phyloP scores from a whole-genome alignment of 2,888 invertebrate species.

The Oxystoma pomonae region DNA sequence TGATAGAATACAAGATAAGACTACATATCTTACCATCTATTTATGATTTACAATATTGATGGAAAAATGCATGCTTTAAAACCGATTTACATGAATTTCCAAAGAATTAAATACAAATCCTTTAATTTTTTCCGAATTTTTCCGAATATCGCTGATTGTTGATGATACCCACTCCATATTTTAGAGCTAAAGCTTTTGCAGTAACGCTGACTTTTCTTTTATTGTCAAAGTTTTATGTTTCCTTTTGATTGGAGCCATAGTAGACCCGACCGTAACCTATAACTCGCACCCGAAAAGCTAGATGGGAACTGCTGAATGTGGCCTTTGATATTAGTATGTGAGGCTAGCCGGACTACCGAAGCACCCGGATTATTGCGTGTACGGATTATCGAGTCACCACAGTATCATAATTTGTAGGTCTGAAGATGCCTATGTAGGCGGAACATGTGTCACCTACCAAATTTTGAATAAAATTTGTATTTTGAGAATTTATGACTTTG shows the following conservation, averaged over 20 bases:
- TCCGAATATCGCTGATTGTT: slow-evolving; percentile 11
- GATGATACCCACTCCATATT: slow-evolving; percentile 11
- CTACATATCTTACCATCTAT: no score
- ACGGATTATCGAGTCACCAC: no score
- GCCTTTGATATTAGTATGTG: no score
- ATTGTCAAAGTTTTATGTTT: slow-evolving; percentile 14
- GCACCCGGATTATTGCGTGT: no score
- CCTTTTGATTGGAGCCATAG: slow-evolving; percentile 12
- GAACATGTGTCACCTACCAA: no score
- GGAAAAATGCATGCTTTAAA: background rate
- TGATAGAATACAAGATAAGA: background rate
- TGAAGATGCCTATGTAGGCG: no score
- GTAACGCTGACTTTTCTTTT: slow-evolving; percentile 1
- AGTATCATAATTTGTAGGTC: no score
- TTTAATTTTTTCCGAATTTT: slow-evolving; percentile 9
- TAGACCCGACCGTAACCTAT: background rate
- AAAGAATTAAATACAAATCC: slow-evolving; percentile 1
- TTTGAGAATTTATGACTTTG: no score
- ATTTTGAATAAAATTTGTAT: no score
- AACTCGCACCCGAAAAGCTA: background rate
- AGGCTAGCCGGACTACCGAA: no score
- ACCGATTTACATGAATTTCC: background rate
- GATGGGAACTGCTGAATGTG: background rate
- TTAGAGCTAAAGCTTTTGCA: background rate
- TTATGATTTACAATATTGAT: no score